These are phyloP conservation scores for Lasioglossum vierecki DNA, from an alignment of 2,888 invertebrate genomes.

Conservation along the genomic window DNA sequence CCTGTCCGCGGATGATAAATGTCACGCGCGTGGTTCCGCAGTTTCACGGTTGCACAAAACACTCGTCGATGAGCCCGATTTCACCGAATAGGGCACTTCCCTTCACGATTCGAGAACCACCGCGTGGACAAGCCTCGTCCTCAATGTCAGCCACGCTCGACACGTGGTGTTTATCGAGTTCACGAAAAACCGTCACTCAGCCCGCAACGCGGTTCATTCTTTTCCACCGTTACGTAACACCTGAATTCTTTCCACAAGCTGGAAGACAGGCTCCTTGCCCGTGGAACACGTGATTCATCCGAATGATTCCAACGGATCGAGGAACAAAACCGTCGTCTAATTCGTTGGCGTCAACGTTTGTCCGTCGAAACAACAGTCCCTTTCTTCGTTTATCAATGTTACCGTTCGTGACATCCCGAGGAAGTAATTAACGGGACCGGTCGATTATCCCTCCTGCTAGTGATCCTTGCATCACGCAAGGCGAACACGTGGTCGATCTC, in stretches of 20 bases:
- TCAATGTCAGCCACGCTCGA: conserved; percentile 4
- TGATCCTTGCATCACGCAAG: neutral
- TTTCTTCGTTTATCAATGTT: conserved; percentile 6
- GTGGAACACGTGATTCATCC: neutral
- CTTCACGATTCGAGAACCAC: conserved; percentile 4
- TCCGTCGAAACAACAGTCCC: conserved; percentile 20
- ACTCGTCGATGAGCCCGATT: conserved; percentile 30
- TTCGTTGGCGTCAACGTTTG: conserved; percentile 10
- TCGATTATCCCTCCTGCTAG: neutral
- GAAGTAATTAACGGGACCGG: neutral
- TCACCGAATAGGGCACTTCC: conserved; percentile 11
- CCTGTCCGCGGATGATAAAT: conserved; percentile 27
- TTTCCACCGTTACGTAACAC: conserved; percentile 46
- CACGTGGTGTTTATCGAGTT: conserved; percentile 42
- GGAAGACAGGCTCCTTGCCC: neutral
- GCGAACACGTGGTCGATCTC: conserved; percentile 38
- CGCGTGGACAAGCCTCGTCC: neutral
- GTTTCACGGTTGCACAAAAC: conserved; percentile 44
- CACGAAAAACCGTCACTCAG: conserved; percentile 13
- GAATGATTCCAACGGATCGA: neutral
- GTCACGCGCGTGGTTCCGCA: conserved; percentile 40
- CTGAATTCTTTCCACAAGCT: conserved; percentile 7
- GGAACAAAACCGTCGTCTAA: conserved; percentile 14
- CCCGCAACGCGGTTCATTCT: conserved; percentile 21
- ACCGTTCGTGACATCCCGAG: neutral